phyloP scores from a whole-genome alignment of 2,888 invertebrate genomes.

The Leptopterna dolabrata region DNA sequence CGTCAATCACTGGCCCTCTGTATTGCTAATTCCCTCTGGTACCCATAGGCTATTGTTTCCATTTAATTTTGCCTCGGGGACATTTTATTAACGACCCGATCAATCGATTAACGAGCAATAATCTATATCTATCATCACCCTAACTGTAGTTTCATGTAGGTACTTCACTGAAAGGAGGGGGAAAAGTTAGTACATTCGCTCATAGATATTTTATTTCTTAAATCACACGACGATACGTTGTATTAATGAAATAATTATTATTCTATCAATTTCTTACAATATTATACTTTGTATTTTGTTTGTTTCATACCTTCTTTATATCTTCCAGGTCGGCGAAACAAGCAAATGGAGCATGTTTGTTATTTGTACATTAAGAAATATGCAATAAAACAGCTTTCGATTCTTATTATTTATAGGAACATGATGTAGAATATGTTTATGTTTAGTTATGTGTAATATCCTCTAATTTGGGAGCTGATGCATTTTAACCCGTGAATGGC shows the following conservation, averaged over 20 bases:
- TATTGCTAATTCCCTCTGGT: too few species aligned
- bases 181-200: background rate
- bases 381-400: background rate
- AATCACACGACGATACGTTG: slow-evolving; percentile 44
- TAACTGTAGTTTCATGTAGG: too few species aligned
- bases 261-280: slow-evolving; percentile 14
- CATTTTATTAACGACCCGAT: too few species aligned
- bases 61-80: too few species aligned
- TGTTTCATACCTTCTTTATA: background rate
- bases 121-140: too few species aligned
- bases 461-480: background rate
- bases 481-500: background rate
- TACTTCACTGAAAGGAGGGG: too few species aligned
- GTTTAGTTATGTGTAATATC: background rate
- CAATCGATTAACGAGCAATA: too few species aligned
- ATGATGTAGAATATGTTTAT: slow-evolving; percentile 32
- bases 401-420: slow-evolving; percentile 49
- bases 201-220: slow-evolving; percentile 26
- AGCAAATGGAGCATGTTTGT: background rate
- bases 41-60: too few species aligned
- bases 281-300: background rate
- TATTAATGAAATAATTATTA: slow-evolving; percentile 15
- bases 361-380: background rate
- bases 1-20: too few species aligned
- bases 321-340: background rate